Evolutionary conservation across 2,113 vertebrate species (phyloP), one percentile per base, ranked within the genome.

Genomic region (Myrmophylax atrothorax): DNA sequence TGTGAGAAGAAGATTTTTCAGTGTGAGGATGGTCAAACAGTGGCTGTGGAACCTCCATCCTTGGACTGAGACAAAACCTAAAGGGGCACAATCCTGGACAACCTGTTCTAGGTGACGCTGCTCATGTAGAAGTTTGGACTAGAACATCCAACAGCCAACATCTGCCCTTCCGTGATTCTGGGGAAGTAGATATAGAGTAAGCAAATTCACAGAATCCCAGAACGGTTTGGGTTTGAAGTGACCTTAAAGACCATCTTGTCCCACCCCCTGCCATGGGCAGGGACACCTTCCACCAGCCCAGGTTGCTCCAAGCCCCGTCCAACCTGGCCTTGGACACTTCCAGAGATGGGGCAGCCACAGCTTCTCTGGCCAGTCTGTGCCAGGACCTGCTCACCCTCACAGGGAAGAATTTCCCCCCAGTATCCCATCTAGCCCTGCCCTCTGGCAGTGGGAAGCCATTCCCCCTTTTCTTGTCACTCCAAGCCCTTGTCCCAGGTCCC

Each of bases 281-380:
- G 35, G 35, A 58, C 59, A 50, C 9, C 25, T 88, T 0, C 42
- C 35, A 49, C 29, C 4, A 0, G 14, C 42, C 50, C 76, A 73
- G 42, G 10, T 0, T 49, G 16, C 2, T 80, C 76, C 46, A 58
- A 76, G 15, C 9, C n/a, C 26, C 0, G 0, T 55, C 69, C 73
- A 70, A 0, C 58, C 76, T 64, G 58, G 11, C 11, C 31, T 73
- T 26, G 67, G 58, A 0, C 67, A 64, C 6, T 56, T 0, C 50
- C 67, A 73, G 35, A 40, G 49, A 40, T 79, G 42, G 13, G 12
- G 19, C 75, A 64, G 29, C 58, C 75, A 31, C 75, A 73, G 17
- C 35, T 23, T 0, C 42, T 58, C 67, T 73, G 76, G 14, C 20
- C 0, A 87, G 0, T 2, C 9, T 13, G 5, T 23, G 5, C 56